Percentiles rank a stretch among this genome's conserved stretches.
Evolutionary conservation across 1,140 invertebrate species (phyloP).

Genomic region (Varroa destructor): DNA sequence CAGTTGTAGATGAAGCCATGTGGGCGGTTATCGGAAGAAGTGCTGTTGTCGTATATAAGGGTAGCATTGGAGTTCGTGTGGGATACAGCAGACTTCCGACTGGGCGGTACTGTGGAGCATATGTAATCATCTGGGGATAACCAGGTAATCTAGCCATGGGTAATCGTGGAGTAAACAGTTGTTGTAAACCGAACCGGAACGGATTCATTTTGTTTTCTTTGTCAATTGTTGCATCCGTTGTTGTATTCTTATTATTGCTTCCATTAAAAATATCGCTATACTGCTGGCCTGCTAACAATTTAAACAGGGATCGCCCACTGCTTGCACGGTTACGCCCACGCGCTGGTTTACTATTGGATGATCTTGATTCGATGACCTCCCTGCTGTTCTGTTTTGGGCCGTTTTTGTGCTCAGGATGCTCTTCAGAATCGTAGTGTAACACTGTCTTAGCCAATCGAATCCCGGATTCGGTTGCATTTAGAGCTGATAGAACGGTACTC

Average conservation of each 20-base stretch:
- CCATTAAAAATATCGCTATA: too few species aligned
- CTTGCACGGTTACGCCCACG: neutral
- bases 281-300: neutral
- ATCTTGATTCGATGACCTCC: neutral
- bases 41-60: neutral
- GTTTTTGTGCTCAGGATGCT: neutral
- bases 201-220: slow-evolving; percentile 18
- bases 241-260: neutral
- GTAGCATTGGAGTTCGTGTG: neutral
- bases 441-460: neutral
- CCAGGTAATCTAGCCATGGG: neutral
- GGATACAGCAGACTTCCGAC: slow-evolving; percentile 11
- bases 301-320: slow-evolving; percentile 5
- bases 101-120: neutral
- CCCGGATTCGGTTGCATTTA: neutral
- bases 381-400: neutral
- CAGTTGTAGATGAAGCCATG: neutral
- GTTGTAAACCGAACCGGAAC: slow-evolving; percentile 11
- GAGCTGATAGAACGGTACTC: neutral
- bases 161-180: slow-evolving; percentile 11
- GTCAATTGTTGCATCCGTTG: neutral
- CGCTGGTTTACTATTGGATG: too few species aligned
- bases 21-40: neutral
- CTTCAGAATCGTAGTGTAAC: neutral
- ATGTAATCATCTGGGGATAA: slow-evolving; percentile 1